Conservation (phyloP, 2,113 vertebrate genomes). For the Pipa parva region DNA sequence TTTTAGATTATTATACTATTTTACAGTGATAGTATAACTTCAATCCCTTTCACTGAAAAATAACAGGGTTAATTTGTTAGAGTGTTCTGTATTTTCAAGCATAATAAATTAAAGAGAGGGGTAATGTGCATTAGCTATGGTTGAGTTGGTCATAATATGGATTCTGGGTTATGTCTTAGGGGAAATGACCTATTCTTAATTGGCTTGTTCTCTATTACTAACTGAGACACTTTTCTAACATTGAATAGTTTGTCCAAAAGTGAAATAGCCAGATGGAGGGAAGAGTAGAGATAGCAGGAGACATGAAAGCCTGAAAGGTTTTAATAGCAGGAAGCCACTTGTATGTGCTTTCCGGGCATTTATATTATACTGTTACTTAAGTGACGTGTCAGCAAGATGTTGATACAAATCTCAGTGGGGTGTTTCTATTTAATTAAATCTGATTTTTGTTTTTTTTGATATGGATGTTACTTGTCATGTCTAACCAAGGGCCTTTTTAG, state of each 20-base stretch:
- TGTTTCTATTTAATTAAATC: conserved; percentile 32
- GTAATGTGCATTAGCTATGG: conserved; percentile 36
- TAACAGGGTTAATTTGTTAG: conserved; percentile 23
- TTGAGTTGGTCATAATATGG: conserved; percentile 36
- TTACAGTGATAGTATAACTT: no score
- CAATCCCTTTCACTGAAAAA: not conserved
- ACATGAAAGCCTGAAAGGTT: conserved; percentile 38
- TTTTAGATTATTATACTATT: no score
- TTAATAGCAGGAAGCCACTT: conserved; percentile 39
- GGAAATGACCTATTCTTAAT: conserved; percentile 42
- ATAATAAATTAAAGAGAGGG: conserved; percentile 6
- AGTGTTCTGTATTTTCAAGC: conserved; percentile 10
- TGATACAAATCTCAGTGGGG: conserved; percentile 31
- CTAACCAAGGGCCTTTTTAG: no score
- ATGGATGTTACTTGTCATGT: conserved; percentile 10
- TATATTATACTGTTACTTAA: conserved; percentile 36
- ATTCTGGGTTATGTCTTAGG: conserved; percentile 41
- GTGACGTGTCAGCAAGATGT: conserved; percentile 26
- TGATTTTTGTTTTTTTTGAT: conserved; percentile 20
- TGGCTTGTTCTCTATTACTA: conserved; percentile 32
- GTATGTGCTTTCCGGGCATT: conserved; percentile 30
- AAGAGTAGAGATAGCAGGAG: conserved; percentile 39
- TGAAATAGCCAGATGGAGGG: conserved; percentile 36
- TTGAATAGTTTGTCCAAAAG: conserved; percentile 36
- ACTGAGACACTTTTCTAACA: conserved; percentile 29